These are phyloP conservation scores for Symphodus melops DNA, from an alignment of 2,113 vertebrate species.

Conservation along the genomic window DNA sequence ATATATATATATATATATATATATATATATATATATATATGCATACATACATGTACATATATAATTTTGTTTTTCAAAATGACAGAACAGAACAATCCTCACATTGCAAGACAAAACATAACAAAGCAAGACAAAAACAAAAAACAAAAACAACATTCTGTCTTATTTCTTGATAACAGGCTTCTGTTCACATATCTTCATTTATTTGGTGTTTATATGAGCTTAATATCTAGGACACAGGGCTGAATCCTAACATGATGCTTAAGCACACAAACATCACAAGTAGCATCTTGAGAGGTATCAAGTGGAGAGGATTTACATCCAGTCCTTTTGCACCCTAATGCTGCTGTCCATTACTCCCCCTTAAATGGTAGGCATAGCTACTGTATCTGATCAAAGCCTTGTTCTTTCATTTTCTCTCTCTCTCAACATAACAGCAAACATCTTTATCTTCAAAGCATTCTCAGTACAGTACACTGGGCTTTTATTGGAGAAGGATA, in stretches of 20 bases:
- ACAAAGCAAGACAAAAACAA: no score
- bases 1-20: no score
- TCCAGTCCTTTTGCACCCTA: constrained; percentile 5
- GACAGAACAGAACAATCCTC: no score
- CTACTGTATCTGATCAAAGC: constrained; percentile 33
- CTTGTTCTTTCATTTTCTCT: constrained; percentile 6
- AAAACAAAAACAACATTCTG: no score
- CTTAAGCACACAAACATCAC: constrained; percentile 9
- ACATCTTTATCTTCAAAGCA: not conserved
- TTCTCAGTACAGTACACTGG: not conserved
- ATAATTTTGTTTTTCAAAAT: no score
- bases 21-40: no score
- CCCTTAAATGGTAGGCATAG: not conserved
- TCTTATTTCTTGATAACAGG: no score
- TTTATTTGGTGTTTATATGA: not conserved
- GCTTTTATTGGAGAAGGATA: constrained; percentile 3
- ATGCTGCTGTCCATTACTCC: constrained; percentile 21
- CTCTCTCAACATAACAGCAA: not conserved
- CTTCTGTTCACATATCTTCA: no score
- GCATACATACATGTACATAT: no score
- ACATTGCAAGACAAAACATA: no score
- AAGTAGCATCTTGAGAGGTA: constrained; percentile 22
- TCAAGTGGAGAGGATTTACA: constrained; percentile 9
- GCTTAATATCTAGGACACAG: not conserved
- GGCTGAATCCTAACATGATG: not conserved